Evolutionary conservation across 1,140 invertebrate species (phyloP), one percentile per base, ranked within the genome.

Genomic region (Cotesia chilonis): DNA sequence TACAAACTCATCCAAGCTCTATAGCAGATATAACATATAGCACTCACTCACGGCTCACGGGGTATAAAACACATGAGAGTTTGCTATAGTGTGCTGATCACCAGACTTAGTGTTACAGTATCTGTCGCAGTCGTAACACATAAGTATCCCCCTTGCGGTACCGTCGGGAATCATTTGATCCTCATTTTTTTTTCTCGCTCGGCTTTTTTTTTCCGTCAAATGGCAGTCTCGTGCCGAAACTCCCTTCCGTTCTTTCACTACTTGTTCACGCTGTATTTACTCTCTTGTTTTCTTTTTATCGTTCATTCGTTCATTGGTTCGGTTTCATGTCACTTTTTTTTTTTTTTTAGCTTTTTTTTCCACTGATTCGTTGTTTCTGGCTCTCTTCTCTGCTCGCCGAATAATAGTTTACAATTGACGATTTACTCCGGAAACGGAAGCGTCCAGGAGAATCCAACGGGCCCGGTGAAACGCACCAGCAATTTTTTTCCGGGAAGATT

Each of bases 141-240:
- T 47, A 47, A 47, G 41, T 47, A 47, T 47, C 41, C 41, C 41
- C 41, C 41, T 10, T 10, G 41, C 41, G 54, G n/a, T 57, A 57
- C 71, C 65, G 66, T 75, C 73, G 78, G 75, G 79, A 80, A 80
- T 75, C 74, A 80, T 80, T 80, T 76, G 73, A 80, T 80, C 77
- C 77, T 80, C 75, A 70, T 75, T 70, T 72, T 79, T 28, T 79
- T 79, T 79, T 76, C 74, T 65, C 75, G 66, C 70, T 69, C 51
- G 54, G 36, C 36, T 20, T 65, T 17, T 66, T 66, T 52, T 7
- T 54, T 68, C 51, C 60, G 54, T 61, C 51, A 38, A 59, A 52
- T 38, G 47, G 9, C 14, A 9, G 41, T 47, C 69, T 70, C 63
- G 63, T 66, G 61, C 63, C 61, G 35, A 47, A 54, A 17, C 41